Base-by-base conservation (phyloP, 2,113 vertebrate species). In the Centropus bengalensis region DNA sequence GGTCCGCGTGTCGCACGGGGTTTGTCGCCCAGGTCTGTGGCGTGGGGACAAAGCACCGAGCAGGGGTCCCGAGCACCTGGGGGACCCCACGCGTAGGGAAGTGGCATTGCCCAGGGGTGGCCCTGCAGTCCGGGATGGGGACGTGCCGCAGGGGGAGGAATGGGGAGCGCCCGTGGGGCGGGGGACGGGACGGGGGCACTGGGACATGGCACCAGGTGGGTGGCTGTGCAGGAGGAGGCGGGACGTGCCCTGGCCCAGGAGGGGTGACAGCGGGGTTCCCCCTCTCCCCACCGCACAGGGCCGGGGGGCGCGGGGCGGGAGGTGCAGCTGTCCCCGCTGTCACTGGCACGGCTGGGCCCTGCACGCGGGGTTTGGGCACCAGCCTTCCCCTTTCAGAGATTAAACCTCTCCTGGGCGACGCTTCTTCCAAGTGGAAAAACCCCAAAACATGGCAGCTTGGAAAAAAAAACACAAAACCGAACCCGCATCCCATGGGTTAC, bases 401-500 rank as follows among this genome's bases (percentile, higher is more conserved):
- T 60, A 28, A 87, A 74, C 75, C 86, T 87, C 51, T 56, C 78
- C 40, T 16, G 69, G 54, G 78, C 74, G 26, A 2, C 8, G 19
- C 26, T 64, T 75, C 78, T 45, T 52, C 81, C 78, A 12, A 84
- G 87, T 67, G 91, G 93, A 92, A 94, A 90, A 94, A 76, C 24
- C 82, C 82, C 73, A 19, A 83, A 91, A 52, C 32, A 52, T 49
- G 32, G 67, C 40, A 5, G 54, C 73, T 32, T 0, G 44, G 38
- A 38, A 38, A 10, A 20, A 3, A 36, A 36, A 36, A 36, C n/a
- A 36, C 36, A 36, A 36, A 47, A 10, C 36, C 44, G 9, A 36
- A 36, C 52, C 58, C 18, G 55, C 22, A 5, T 47, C 81, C 75
- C 12, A 1, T 9, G 26, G 76, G 69, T n/a, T 32, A 11, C 33